Conservation (phyloP, 2,113 vertebrate species). For the Orientallactaga bullata region DNA sequence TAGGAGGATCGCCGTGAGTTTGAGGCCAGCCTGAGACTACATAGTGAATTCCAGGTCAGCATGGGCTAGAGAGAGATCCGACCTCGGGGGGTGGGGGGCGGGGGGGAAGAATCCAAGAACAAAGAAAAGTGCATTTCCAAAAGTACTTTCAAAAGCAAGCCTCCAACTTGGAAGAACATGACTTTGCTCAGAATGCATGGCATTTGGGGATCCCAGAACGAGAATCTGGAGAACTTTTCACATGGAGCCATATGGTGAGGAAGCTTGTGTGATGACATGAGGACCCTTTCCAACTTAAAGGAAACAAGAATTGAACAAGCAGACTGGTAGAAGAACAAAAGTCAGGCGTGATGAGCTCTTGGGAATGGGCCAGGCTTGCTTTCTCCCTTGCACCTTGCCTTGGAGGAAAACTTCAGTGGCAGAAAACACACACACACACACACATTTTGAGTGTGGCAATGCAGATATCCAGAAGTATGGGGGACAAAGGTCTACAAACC, state of each 20-base stretch:
- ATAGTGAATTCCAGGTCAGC: too few species aligned
- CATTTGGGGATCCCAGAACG: conserved; percentile 17
- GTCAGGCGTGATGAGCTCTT: background rate
- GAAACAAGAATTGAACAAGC: background rate
- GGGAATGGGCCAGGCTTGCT: background rate
- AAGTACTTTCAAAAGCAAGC: conserved; percentile 22
- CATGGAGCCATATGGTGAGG: background rate
- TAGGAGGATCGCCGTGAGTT: too few species aligned
- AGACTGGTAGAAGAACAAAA: background rate
- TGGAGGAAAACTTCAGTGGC: background rate
- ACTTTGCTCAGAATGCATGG: conserved; percentile 24
- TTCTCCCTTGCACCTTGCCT: background rate
- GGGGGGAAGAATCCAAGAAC: background rate
- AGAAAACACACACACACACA: background rate
- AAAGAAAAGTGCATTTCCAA: background rate
- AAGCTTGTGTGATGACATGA: background rate
- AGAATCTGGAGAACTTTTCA: conserved; percentile 48
- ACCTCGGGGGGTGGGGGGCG: too few species aligned
- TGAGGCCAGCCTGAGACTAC: too few species aligned
- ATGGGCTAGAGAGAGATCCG: too few species aligned
- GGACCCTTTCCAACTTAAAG: background rate
- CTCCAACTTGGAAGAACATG: background rate
- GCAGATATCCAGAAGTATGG: background rate
- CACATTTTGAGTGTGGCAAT: background rate
- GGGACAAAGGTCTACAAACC: background rate